These are phyloP conservation scores for Trachops cirrhosus DNA, from an alignment of 2,797 vertebrate genomes.

Conservation along the genomic window DNA sequence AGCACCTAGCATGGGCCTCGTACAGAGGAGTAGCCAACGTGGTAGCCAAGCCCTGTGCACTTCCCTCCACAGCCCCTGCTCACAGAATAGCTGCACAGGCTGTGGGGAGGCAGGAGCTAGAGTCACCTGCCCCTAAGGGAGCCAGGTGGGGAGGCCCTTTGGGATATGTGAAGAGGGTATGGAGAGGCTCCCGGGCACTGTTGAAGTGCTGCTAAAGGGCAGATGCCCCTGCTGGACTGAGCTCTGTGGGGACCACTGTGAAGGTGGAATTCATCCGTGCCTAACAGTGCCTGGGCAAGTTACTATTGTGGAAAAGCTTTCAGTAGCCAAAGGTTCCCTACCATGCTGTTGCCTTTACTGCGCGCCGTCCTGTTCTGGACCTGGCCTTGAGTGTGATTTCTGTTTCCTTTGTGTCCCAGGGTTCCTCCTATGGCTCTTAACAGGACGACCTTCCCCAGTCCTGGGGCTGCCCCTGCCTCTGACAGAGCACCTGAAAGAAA, in stretches of 20 bases:
- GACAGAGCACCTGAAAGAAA: not conserved
- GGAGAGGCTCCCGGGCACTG: not conserved
- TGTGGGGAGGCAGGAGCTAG: accelerated
- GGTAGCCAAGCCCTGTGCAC: accelerated
- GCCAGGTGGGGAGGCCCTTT: not conserved
- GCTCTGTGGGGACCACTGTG: not conserved
- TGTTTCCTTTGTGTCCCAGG: not conserved
- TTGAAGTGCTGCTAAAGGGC: not conserved
- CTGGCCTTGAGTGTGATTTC: not conserved
- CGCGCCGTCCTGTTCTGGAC: not conserved
- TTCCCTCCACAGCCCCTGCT: not conserved
- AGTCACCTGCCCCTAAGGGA: not conserved
- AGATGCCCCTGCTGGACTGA: not conserved
- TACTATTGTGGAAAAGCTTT: not conserved
- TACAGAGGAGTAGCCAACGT: not conserved
- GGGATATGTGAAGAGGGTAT: not conserved
- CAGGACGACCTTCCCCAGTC: not conserved
- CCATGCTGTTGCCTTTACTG: too few species aligned
- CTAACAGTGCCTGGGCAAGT: not conserved
- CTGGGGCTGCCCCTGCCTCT: not conserved
- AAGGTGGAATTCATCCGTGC: not conserved
- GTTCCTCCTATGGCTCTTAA: not conserved
- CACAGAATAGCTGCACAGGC: accelerated
- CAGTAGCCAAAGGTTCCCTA: not conserved
- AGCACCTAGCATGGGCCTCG: not conserved